phyloP scores from a whole-genome alignment of 2,888 invertebrate genomes.

The Tridacna gigas region DNA sequence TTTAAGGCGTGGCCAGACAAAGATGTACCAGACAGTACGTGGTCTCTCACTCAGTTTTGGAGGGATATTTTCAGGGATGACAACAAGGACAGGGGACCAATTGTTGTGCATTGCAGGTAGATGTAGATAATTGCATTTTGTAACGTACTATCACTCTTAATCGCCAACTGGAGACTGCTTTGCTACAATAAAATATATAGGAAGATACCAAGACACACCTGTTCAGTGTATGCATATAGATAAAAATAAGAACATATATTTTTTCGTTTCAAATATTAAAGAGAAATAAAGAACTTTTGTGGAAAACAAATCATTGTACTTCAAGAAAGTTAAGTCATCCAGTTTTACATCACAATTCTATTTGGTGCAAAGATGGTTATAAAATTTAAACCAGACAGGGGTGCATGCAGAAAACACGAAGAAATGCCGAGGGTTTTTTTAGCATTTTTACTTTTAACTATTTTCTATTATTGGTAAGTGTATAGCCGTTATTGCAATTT shows the following conservation, averaged over 20 bases:
- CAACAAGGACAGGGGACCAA: background rate
- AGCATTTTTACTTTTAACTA: no score
- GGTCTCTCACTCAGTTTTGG: slow-evolving; percentile 32
- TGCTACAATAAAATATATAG: background rate
- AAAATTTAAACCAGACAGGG: no score
- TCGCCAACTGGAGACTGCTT: background rate
- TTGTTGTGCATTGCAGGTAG: slow-evolving; percentile 30
- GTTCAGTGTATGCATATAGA: background rate
- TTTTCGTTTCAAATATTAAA: no score
- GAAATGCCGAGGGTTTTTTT: no score
- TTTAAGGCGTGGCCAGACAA: slow-evolving; percentile 31
- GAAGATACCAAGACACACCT: background rate
- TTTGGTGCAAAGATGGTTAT: no score
- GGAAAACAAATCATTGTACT: no score
- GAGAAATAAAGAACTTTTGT: no score
- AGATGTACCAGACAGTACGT: slow-evolving; percentile 30
- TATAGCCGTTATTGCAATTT: no score
- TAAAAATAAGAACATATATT: background rate
- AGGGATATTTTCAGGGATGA: background rate
- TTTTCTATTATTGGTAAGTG: no score
- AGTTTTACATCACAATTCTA: no score
- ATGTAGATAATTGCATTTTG: background rate
- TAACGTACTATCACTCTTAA: background rate
- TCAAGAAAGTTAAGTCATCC: no score
- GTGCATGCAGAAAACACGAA: no score